A percentile compares a stretch with the other conserved stretches of the same genome.
Evolutionary conservation across 1,140 invertebrate genomes (phyloP).

Genomic region (Bilobella aurantiaca): DNA sequence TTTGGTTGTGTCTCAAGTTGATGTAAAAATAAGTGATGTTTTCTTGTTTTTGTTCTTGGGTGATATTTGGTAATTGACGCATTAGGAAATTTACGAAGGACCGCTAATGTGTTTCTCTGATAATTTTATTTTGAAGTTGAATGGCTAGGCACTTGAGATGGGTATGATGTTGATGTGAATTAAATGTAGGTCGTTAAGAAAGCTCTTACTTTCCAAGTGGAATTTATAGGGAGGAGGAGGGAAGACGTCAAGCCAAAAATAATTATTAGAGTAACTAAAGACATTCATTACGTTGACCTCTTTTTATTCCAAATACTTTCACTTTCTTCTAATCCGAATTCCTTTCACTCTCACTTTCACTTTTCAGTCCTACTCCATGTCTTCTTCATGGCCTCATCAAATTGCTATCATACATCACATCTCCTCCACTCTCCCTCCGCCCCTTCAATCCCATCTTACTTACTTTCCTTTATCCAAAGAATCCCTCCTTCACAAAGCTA

Average conservation of each 20-base stretch:
- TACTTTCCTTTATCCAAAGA: too few relatives aligned
- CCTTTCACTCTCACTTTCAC: neutral
- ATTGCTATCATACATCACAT: constrained; percentile 2
- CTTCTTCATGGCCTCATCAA: constrained; percentile 2
- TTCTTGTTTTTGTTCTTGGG: too few relatives aligned
- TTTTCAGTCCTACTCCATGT: neutral
- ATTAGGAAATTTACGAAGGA: too few relatives aligned
- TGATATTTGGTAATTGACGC: too few relatives aligned
- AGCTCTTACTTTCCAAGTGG: neutral
- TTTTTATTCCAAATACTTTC: neutral
- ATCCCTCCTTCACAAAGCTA: too few relatives aligned
- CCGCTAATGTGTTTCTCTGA: too few relatives aligned
- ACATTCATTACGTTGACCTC: neutral
- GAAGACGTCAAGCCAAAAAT: constrained; percentile 1
- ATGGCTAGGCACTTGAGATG: too few relatives aligned
- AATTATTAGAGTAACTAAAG: neutral
- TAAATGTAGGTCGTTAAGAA: constrained; percentile 6
- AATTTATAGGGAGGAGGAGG: neutral
- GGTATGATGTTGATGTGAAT: constrained; percentile 6
- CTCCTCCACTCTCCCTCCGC: neutral
- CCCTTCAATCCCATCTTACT: neutral
- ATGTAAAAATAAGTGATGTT: too few relatives aligned
- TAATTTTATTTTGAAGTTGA: neutral
- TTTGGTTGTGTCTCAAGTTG: too few relatives aligned
- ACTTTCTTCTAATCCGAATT: neutral